Evolutionary conservation across 2,888 invertebrate species (phyloP).

Genomic region (Drosophila formosana): DNA sequence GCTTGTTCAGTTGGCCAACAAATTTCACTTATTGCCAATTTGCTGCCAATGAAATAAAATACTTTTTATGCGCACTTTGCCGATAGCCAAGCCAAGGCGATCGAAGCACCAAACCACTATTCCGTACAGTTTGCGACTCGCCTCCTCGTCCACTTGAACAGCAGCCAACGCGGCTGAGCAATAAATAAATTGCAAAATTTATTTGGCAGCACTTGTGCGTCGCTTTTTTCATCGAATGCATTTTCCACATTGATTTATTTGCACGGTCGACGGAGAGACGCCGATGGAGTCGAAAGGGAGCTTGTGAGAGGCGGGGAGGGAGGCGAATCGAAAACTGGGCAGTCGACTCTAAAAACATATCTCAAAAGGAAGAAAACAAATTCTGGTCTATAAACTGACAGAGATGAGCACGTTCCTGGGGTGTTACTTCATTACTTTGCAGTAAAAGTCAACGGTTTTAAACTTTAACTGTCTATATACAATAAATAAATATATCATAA

Average conservation of each 20-base stretch:
- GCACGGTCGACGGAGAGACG: conserved; percentile 49
- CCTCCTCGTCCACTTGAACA: conserved; percentile 34
- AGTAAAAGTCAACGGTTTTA: not conserved
- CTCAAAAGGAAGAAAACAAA: conserved; percentile 52
- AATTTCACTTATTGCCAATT: conserved; percentile 79
- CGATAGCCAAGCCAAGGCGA: conserved; percentile 59
- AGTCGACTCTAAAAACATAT: conserved; percentile 43
- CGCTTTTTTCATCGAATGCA: conserved; percentile 78
- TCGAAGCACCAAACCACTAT: conserved; percentile 15
- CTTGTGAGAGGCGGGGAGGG: conserved; percentile 6
- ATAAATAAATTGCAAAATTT: conserved; percentile 77
- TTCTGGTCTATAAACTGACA: conserved; percentile 44
- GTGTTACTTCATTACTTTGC: not conserved
- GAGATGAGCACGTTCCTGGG: conserved; percentile 21
- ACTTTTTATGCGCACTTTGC: conserved; percentile 63
- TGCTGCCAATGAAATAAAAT: conserved; percentile 78
- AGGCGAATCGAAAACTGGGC: conserved; percentile 10
- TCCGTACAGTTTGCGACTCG: not conserved
- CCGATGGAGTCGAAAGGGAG: conserved; percentile 25
- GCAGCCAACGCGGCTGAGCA: conserved; percentile 61
- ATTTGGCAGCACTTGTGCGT: conserved; percentile 79
- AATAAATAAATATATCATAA: no score
- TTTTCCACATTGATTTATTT: conserved; percentile 74
- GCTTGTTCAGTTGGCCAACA: conserved; percentile 58
- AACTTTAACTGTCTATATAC: no score